These are phyloP conservation scores for Panurus biarmicus DNA, from an alignment of 2,113 vertebrate species.

Conservation along the genomic window DNA sequence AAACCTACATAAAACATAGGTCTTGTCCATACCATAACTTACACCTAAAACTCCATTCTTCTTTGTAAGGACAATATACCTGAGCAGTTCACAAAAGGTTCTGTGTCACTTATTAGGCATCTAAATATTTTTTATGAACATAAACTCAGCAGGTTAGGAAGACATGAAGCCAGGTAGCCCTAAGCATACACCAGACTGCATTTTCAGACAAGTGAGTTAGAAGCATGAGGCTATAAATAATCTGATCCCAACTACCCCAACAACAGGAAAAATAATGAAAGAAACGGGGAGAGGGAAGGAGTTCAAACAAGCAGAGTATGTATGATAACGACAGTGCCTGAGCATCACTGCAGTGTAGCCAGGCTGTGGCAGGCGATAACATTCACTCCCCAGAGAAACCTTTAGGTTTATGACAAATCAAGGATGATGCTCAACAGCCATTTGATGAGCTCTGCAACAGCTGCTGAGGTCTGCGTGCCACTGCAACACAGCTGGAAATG, in stretches of 20 bases:
- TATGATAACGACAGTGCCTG: neutral
- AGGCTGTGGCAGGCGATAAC: neutral
- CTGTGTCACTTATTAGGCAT: neutral
- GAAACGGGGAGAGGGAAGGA: neutral
- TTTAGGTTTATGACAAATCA: constrained; percentile 56
- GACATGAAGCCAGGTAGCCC: neutral
- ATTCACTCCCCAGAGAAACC: constrained; percentile 37
- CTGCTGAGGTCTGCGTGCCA: constrained; percentile 40
- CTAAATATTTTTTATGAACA: neutral
- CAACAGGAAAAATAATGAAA: neutral
- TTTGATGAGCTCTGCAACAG: constrained; percentile 58
- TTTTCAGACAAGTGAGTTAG: neutral
- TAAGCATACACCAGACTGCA: neutral
- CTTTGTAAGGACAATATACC: neutral
- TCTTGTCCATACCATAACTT: neutral
- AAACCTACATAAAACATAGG: neutral
- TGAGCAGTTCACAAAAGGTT: neutral
- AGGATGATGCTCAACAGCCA: constrained; percentile 54
- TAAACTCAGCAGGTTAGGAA: neutral
- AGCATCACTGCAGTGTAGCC: neutral
- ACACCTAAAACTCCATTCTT: neutral
- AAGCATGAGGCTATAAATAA: constrained; percentile 10
- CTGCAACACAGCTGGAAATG: constrained; percentile 60
- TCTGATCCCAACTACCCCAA: neutral
- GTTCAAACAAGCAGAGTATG: neutral